Evolutionary conservation across 2,113 vertebrate species (phyloP), one percentile per base, ranked within the genome.

Genomic region (Procavia capensis): DNA sequence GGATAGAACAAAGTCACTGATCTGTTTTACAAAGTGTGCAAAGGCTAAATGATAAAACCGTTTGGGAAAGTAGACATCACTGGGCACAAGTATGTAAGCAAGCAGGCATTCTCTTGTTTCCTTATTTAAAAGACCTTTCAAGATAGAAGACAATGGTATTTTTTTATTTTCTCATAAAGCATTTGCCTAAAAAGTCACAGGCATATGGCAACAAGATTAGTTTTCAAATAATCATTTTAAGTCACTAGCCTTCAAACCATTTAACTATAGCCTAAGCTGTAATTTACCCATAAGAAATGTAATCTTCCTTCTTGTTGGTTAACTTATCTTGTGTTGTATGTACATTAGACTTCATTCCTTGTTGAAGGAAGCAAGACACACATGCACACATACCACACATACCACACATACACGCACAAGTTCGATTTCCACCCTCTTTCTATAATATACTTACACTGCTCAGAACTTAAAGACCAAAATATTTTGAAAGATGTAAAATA

Each of bases 161-260:
- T 75, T 85, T 90, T 90, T 63, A 50, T 82, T 59, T 91, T 50
- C 43, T 29, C 27, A 2, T n/a, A 25, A n/a, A 88, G 63, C 41
- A 84, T 50, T 68, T 92, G 66, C 57, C 80, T 93, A 82, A 72
- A 92, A 93, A 85, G n/a, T 91, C 83, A 84, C 39, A 81, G 17
- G 22, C 95, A 45, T 74, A 25, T 85, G 63, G 85, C 59, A 85
- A 45, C n/a, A 61, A 90, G 76, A 76, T 61, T 54, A 80, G 89
- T 93, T 97, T 83, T 80, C 75, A 91, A 68, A 88, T 43, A 79
- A 54, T 79, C 34, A 13, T 72, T 90, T 91, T 89, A 88, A 85
- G 45, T 82, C 68, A 43, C 29, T 94, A 64, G 85, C 34, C n/a
- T 85, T 82, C 80, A 64, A 41, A 25, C 17, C 13, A 54, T 61